A percentile compares a stretch with the other conserved stretches of the same genome.
phyloP scores from a whole-genome alignment of 64 coral and sea anemone species.

The Pachyseris speciosa region DNA sequence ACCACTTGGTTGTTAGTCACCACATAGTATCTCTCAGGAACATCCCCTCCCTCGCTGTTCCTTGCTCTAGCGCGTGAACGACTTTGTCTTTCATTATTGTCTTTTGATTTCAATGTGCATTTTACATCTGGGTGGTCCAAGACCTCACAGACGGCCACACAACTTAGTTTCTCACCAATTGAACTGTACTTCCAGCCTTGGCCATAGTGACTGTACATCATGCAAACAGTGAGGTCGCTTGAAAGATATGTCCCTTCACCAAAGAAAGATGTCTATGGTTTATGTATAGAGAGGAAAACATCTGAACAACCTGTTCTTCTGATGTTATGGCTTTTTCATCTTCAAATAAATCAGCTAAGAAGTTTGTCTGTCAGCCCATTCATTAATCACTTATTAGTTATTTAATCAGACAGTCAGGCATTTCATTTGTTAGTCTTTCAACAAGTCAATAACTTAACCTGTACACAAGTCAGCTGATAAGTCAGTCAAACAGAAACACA shows the following conservation, averaged over 20 bases:
- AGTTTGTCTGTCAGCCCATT: too few relatives aligned
- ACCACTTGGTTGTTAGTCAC: conserved; percentile 95
- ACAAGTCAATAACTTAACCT: too few relatives aligned
- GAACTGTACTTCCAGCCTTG: conserved; percentile 75
- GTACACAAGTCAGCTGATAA: too few relatives aligned
- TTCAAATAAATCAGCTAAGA: too few relatives aligned
- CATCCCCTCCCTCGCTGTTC: conserved; percentile 96
- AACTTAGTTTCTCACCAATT: conserved; percentile 81
- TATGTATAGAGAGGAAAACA: not conserved
- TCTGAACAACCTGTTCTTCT: too few relatives aligned
- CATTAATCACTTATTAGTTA: too few relatives aligned
- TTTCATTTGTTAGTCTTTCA: too few relatives aligned
- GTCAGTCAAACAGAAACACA: not conserved
- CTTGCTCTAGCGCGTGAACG: conserved; percentile 76
- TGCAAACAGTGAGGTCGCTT: conserved; percentile 91
- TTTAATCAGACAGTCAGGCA: too few relatives aligned
- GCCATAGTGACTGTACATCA: conserved; percentile 87
- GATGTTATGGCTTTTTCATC: not conserved
- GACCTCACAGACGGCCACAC: conserved; percentile 94
- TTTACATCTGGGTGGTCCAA: conserved; percentile 98
- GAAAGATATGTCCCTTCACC: conserved; percentile 97
- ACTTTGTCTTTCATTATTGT: conserved; percentile 26
- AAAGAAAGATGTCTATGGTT: conserved; percentile 92
- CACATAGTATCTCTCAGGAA: conserved; percentile 96
- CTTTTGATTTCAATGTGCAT: conserved; percentile 72